Percentiles rank a stretch among this genome's conserved stretches.
Evolutionary conservation across 2,888 invertebrate genomes (phyloP).

Genomic region (Heliconius sara): DNA sequence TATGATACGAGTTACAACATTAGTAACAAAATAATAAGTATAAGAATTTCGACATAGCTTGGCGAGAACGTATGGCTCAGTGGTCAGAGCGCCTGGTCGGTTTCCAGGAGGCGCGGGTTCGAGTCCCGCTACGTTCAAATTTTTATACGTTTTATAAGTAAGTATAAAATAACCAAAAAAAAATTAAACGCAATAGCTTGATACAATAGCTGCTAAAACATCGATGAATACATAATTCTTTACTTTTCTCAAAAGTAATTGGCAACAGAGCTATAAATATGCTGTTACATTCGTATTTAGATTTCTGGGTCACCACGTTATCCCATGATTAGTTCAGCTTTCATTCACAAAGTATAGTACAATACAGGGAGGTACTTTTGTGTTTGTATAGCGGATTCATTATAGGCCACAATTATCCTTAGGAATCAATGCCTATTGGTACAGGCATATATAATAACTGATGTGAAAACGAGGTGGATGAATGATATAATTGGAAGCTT

Average conservation of each 20-base stretch:
- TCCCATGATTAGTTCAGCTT: constrained; percentile 20
- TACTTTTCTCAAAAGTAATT: constrained; percentile 11
- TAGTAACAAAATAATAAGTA: neutral
- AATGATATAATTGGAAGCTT: constrained; percentile 4
- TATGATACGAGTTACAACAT: neutral
- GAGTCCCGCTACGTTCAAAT: too few relatives aligned
- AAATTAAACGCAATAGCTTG: too few relatives aligned
- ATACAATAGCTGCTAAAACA: neutral
- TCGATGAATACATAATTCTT: neutral
- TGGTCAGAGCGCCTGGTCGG: too few relatives aligned
- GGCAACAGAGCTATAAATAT: constrained; percentile 4
- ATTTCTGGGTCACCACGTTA: constrained; percentile 30
- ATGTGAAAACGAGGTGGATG: neutral
- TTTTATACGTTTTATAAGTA: too few relatives aligned
- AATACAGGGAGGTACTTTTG: neutral
- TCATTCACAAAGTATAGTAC: constrained; percentile 16
- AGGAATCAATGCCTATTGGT: neutral
- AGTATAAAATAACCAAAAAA: neutral
- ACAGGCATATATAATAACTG: constrained; percentile 1
- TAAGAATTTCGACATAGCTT: too few relatives aligned
- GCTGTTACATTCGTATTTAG: constrained; percentile 16
- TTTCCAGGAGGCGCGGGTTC: too few relatives aligned
- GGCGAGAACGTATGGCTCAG: too few relatives aligned
- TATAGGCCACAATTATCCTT: constrained; percentile 1
- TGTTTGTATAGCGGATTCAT: constrained; percentile 14